Conservation (phyloP, 2,888 invertebrate genomes). For the Drosophila anomalata region DNA sequence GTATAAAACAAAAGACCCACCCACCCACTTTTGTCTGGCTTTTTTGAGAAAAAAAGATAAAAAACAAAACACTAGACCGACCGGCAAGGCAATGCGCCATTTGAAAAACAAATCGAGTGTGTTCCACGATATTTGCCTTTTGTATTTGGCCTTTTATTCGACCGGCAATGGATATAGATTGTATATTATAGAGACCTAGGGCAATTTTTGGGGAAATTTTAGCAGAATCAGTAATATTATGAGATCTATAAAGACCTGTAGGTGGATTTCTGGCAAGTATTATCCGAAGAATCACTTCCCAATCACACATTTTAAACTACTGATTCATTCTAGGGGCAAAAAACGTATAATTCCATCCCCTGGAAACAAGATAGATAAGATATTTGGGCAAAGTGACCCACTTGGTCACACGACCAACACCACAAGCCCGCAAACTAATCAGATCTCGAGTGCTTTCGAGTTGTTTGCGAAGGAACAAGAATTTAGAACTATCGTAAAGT, state of each 20-base stretch:
- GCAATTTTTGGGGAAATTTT: background rate
- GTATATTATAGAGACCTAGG: background rate
- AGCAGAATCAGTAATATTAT: no score
- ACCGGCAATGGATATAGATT: background rate
- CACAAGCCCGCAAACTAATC: background rate
- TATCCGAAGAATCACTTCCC: background rate
- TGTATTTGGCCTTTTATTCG: constrained; percentile 1
- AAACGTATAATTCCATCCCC: constrained; percentile 5
- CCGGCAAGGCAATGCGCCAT: constrained; percentile 11
- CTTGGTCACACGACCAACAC: constrained; percentile 26
- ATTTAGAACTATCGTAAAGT: constrained; percentile 47
- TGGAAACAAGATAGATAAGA: constrained; percentile 45
- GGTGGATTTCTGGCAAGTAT: background rate
- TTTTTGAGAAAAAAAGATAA: background rate
- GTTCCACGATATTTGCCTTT: constrained; percentile 13
- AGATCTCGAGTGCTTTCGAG: constrained; percentile 24
- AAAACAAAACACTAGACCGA: constrained; percentile 22
- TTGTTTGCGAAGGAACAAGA: constrained; percentile 3
- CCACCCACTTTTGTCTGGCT: constrained; percentile 2
- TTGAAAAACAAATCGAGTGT: constrained; percentile 34
- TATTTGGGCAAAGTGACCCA: constrained; percentile 14
- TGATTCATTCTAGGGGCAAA: constrained; percentile 1
- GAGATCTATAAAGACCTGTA: no score
- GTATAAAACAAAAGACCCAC: background rate
- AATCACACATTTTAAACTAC: constrained; percentile 10